Evolutionary conservation across 1,140 invertebrate species (phyloP).

Genomic region (Hylaeus anthracinus): DNA sequence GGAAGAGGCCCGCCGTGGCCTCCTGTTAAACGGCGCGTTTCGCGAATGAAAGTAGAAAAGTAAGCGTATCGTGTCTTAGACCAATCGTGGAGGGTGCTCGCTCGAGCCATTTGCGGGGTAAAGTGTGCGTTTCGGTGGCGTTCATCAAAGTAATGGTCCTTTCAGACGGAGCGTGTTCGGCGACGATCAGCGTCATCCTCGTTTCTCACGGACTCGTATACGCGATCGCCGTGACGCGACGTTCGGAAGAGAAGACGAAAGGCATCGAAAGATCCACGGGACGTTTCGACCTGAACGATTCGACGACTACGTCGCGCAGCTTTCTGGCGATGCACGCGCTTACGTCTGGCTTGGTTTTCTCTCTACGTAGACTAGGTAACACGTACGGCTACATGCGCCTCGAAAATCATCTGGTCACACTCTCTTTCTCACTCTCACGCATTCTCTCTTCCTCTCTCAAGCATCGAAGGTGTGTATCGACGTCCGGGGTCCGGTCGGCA

Average conservation of each 20-base stretch:
- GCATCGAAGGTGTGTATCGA: neutral
- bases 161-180: neutral
- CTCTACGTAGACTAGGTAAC: conserved; percentile 1
- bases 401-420: neutral
- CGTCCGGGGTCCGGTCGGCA: neutral
- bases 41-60: conserved; percentile 12
- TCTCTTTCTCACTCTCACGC: neutral
- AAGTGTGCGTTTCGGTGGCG: conserved; percentile 10
- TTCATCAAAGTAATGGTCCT: neutral
- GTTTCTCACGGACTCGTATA: conserved; percentile 48
- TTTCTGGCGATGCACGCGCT: conserved; percentile 12
- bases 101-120: neutral
- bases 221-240: conserved; percentile 16
- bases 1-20: too few relatives aligned
- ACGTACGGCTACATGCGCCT: conserved; percentile 6
- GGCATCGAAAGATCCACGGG: conserved; percentile 37
- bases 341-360: conserved; percentile 9
- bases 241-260: conserved; percentile 49
- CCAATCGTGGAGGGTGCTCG: neutral
- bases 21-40: neutral
- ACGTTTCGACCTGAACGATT: conserved; percentile 20
- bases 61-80: conserved; percentile 34
- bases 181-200: neutral
- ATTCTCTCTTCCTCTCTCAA: neutral
- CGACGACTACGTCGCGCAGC: conserved; percentile 15